Base-by-base conservation (phyloP, 2,113 vertebrate genomes). In the Tylochromis polylepis region DNA sequence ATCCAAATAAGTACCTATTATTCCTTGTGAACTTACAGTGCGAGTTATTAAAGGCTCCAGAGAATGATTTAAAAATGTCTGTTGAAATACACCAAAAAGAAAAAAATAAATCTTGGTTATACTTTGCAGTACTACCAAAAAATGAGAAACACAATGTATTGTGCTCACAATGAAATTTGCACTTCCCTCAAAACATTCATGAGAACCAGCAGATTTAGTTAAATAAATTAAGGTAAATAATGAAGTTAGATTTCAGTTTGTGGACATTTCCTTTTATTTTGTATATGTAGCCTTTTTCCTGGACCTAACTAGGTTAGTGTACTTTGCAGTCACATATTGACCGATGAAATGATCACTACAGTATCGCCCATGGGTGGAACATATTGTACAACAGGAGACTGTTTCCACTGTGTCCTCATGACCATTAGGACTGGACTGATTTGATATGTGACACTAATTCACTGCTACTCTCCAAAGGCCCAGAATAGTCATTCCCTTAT, bases 331-430 rank as follows among this genome's bases (percentile, higher is more conserved):
- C 60, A 79, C 80, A 78, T 58, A 87, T 84, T 82, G 87, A 91
- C 43, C 36, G 24, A 29, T 88, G 78, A 83, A 43, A 57, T 59
- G 46, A 75, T 62, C 20, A 15, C 51, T 38, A 29, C 70, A 31
- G 16, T 51, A 38, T 60, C 24, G 78, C 70, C 88, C 79, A 38
- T 78, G 81, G 85, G 27, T 58, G 53, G 55, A 51, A 56, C 67
- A 82, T 7, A 67, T 29, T 81, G 84, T 51, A 24, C 56, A 67
- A 27, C 15, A 57, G 22, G 31, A 56, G 59, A 41, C 60, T 49
- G 46, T 90, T 88, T 91, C 82, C 88, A 87, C 29, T 87, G 78
- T 72, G 82, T 34, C 72, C 38, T 41, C 5, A 15, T 83, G 81
- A 67, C 34, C 20, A 83, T 8, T 43, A n/a, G 2, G 5, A 53